Conservation (phyloP, 2,797 vertebrate genomes). For the Liparis tanakae region DNA sequence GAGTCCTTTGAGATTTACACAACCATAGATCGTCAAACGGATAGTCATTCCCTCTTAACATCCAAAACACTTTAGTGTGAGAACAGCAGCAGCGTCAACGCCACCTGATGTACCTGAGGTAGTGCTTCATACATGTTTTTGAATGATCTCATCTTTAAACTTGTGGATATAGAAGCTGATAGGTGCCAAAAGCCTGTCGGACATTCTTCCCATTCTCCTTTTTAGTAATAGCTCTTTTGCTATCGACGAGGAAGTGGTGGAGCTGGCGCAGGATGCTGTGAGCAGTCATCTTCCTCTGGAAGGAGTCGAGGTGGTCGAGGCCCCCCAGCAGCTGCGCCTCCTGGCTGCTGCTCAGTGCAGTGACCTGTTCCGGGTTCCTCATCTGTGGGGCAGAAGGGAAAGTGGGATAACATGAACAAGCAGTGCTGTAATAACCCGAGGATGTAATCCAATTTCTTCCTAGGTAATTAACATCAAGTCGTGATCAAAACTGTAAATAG, state of each 20-base stretch:
- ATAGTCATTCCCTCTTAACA: not conserved
- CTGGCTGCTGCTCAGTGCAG: constrained; percentile 48
- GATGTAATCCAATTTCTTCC: not conserved
- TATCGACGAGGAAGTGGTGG: constrained; percentile 80
- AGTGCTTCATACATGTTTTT: not conserved
- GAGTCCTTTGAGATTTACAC: not conserved
- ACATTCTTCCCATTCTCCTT: not conserved
- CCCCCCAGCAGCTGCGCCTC: constrained; percentile 58
- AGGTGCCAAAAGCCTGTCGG: fast-evolving
- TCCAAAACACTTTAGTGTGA: not conserved
- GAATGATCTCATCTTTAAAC: not conserved
- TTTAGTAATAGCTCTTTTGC: constrained; percentile 71
- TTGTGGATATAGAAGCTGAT: not conserved
- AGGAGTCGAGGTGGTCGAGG: constrained; percentile 60
- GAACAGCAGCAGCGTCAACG: not conserved
- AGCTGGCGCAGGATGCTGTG: constrained; percentile 83
- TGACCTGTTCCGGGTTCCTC: constrained; percentile 51
- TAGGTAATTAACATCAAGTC: not conserved
- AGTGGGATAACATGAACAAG: not conserved
- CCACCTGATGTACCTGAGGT: constrained; percentile 13
- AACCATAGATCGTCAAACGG: not conserved
- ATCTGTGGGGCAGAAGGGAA: constrained; percentile 71
- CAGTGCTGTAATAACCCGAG: not conserved
- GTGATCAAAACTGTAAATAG: not conserved
- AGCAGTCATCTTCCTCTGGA: constrained; percentile 75